Conservation (phyloP, 2,888 invertebrate genomes). For the Dromius quadrimaculatus region DNA sequence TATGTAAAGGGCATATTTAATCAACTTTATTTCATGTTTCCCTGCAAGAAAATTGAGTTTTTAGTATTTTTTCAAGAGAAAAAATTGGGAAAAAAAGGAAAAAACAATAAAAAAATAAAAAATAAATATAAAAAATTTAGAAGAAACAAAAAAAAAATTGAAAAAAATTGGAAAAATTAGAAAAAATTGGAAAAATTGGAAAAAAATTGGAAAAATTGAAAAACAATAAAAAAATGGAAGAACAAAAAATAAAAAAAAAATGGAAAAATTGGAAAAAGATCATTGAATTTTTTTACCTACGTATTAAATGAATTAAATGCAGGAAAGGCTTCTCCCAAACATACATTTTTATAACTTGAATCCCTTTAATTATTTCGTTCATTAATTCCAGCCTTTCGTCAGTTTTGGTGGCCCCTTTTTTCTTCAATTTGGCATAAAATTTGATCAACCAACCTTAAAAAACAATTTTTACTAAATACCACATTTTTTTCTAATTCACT, state of each 20-base stretch:
- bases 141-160: too few relatives aligned
- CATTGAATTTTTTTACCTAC: constrained; percentile 76
- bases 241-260: too few relatives aligned
- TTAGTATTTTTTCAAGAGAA: too few relatives aligned
- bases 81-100: too few relatives aligned
- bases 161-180: too few relatives aligned
- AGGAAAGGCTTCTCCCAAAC: constrained; percentile 95
- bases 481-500: too few relatives aligned
- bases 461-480: constrained; percentile 49
- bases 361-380: constrained; percentile 81
- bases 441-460: constrained; percentile 63
- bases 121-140: too few relatives aligned
- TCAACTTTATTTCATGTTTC: constrained; percentile 66
- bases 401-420: constrained; percentile 72
- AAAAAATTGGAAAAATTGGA: too few relatives aligned
- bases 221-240: too few relatives aligned
- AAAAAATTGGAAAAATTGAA: too few relatives aligned
- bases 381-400: constrained; percentile 77
- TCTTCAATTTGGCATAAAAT: constrained; percentile 62
- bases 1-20: constrained; percentile 68
- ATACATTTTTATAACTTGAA: constrained; percentile 95
- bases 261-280: too few relatives aligned
- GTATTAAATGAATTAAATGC: constrained; percentile 80
- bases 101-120: too few relatives aligned
- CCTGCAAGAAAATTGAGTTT: constrained; percentile 4